Base-by-base conservation (phyloP, 2,888 invertebrate species). In the Argyresthia albistria region DNA sequence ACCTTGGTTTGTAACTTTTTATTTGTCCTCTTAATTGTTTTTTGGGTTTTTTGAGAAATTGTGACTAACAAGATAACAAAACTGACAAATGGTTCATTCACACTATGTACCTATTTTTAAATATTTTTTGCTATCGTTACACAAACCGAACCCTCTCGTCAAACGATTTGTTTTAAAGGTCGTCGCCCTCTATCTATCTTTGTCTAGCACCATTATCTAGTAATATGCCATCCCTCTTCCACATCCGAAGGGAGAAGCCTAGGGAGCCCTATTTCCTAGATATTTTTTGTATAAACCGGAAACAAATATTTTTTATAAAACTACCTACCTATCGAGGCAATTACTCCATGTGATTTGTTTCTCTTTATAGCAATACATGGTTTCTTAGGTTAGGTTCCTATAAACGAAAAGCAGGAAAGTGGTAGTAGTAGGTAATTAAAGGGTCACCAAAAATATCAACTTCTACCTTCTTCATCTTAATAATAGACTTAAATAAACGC, bases 161-260 rank as follows among this genome's bases (percentile, higher is more conserved):
- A 76, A 70, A 69, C 86, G 84, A 84, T 87, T 84, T 84, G 86
- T 84, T 86, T 84, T 80, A 86, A 78, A 81, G 86, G 86, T 86
- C 86, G 72, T 84, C 81, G 81, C 74, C 83, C 83, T 76, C 70
- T 58, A 60, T 61, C 68, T 63, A 55, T 80, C 81, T 63, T 71
- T 63, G 60, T 80, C 73, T 59, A 57, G 56, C 74, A 62, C 60
- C 60, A 63, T 58, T 56, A 55, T 63, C 65, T 59, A 61, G 63
- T 58, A 63, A 72, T 73, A 60, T 57, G 60, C 55, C 57, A 54
- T 80, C 80, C 61, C 73, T 37, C 56, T 80, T 73, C 53, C 70
- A 69, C 78, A 62, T 69, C 70, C n/a, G 70, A 73, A 78, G 80
- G 80, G 74, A 78, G 74, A 62, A 58, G 64, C 70, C 71, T 75